Evolutionary conservation across 2,888 invertebrate species (phyloP), one percentile per base, ranked within the genome.

Genomic region (Caenorhabditis uteleia): DNA sequence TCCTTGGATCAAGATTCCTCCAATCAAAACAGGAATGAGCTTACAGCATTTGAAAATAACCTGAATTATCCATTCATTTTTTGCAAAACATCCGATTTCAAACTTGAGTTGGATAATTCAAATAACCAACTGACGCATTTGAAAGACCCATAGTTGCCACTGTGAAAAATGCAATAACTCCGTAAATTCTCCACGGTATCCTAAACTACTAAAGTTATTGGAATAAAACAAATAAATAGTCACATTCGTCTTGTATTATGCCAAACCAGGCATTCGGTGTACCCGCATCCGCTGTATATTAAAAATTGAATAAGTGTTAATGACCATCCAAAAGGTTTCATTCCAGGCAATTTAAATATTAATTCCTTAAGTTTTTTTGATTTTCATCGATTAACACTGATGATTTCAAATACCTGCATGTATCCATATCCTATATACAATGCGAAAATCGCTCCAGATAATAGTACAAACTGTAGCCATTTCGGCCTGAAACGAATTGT

Each of bases 31-130:
- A 0, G 95, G 95, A 77, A 95, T 92, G 0, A 95, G 87, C 84
- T 97, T 97, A 85, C 95, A 97, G 84, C 94, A 94, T 84, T 95
- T 95, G 84, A 97, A 97, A 78, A 95, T 95, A 38, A 95, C 85
- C 87, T 94, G 46, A 20, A 69, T 48, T 38, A 8, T 16, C 12
- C 7, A 14, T 25, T 4, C 7, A 12, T 6, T n/a, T 25, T 42
- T n/a, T 7, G 5, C 5, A 27, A 16, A 18, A 12, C 2, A 23
- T 14, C 6, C 12, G 25, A 27, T 26, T 39, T 27, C 3, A 29
- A 16, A 70, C 72, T 51, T 67, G 93, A 0, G 95, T 95, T 0
- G 95, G 95, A 85, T 95, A 97, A 85, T 95, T 97, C 12, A 97
- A 87, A 84, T 93, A 94, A 45, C 92, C 93, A 12, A 95, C 87